Base-by-base conservation (phyloP, 2,113 vertebrate genomes). In the Psettodes erumei region DNA sequence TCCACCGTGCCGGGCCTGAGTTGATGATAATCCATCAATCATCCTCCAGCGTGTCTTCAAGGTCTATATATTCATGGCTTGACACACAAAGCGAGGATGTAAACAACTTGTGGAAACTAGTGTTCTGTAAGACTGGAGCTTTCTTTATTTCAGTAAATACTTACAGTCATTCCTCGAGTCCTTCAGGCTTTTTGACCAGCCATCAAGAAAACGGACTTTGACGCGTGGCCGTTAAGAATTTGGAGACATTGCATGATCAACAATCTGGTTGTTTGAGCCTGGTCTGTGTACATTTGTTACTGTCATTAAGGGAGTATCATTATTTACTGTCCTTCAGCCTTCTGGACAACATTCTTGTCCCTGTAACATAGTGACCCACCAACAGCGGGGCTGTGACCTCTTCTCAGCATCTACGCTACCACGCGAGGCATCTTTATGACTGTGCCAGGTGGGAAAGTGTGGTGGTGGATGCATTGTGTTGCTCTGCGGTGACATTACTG, bases 11-110 rank as follows among this genome's bases (percentile, higher is more conserved):
- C 25, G 45, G 83, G 63, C 79, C 69, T 73, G 67, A 38, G 21
- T 70, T 84, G 77, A 84, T 82, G 79, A 83, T 80, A 69, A 88
- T 83, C 72, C 86, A 90, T 90, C 86, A 89, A 74, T 90, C 86
- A 87, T 70, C 55, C n/a, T 30, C 25, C 30, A 15, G 58, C 40
- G 62, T 40, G 28, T 79, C 62, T 51, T 75, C 77, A 48, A 8
- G 53, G 35, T 64, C 56, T 65, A 11, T 43, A 60, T 64, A 72
- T 66, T 75, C 70, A 69, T 32, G 68, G 23, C 60, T 81, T 28
- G 27, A 64, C 42, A 72, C 40, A 51, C 56, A 81, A 71, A 71
- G 47, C 21, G 23, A 50, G 4, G 21, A 76, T 40, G 60, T 54
- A 65, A 83, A 83, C 51, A 68, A 73, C 42, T 73, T 73, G 27